phyloP scores from a whole-genome alignment of 2,888 invertebrate species.

The Pherbina coryleti region DNA sequence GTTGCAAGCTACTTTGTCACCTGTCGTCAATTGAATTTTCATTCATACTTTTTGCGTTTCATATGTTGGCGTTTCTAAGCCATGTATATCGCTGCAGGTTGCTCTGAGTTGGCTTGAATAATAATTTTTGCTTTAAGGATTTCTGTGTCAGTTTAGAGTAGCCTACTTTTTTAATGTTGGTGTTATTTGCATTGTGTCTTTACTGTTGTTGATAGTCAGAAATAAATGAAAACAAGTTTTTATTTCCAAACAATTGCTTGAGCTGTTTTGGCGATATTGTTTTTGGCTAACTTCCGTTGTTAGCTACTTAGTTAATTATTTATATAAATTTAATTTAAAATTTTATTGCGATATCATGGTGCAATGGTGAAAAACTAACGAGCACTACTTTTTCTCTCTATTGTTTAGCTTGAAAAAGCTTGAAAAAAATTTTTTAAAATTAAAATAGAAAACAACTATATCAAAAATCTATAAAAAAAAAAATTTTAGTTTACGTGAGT shows the following conservation, averaged over 20 bases:
- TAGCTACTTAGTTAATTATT: too few species aligned
- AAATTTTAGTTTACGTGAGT: too few species aligned
- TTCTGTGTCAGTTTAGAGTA: background rate
- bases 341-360: too few species aligned
- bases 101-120: background rate
- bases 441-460: too few species aligned
- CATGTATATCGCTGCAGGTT: background rate
- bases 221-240: background rate
- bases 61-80: background rate
- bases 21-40: constrained; percentile 20
- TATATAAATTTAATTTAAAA: too few species aligned
- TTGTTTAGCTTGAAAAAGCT: too few species aligned
- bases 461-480: too few species aligned
- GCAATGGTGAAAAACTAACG: too few species aligned
- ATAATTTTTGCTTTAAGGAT: background rate
- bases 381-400: too few species aligned
- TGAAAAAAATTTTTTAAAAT: too few species aligned
- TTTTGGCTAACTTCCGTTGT: too few species aligned
- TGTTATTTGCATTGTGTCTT: background rate
- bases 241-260: background rate
- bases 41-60: constrained; percentile 1
- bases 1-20: constrained; percentile 11
- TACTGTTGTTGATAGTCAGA: constrained; percentile 6
- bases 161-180: background rate
- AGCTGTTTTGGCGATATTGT: too few species aligned